These are phyloP conservation scores for Hapalemur alaotrensis DNA, from an alignment of 2,797 vertebrate genomes.

Conservation along the genomic window DNA sequence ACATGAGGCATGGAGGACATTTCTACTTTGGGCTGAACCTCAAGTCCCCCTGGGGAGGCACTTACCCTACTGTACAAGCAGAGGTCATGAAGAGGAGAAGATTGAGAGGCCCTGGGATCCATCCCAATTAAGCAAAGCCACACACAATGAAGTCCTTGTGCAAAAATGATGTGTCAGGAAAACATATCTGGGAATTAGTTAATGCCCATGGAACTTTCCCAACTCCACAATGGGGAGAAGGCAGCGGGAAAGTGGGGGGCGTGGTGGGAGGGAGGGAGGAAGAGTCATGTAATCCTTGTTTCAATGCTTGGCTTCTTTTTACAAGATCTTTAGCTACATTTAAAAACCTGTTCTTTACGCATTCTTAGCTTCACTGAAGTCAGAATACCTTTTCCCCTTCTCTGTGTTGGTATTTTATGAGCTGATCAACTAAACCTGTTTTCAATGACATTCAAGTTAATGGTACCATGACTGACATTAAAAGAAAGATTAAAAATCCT, in stretches of 20 bases:
- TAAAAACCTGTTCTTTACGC: constrained; percentile 28
- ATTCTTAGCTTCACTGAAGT: constrained; percentile 25
- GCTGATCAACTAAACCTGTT: not conserved
- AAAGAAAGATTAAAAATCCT: constrained; percentile 49
- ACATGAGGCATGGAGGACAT: not conserved
- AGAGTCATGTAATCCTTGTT: constrained; percentile 7
- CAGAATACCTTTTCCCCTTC: not conserved
- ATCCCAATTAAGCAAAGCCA: not conserved
- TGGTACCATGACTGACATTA: constrained; percentile 23
- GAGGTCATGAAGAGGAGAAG: not conserved
- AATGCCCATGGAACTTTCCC: not conserved
- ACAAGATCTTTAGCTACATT: constrained; percentile 22
- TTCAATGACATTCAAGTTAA: constrained; percentile 42
- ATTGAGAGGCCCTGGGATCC: not conserved
- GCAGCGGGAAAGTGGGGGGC: not conserved
- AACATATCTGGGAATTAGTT: not conserved
- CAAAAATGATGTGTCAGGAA: not conserved
- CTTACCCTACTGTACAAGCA: not conserved
- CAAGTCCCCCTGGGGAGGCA: not conserved
- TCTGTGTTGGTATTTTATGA: constrained; percentile 46
- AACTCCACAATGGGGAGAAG: not conserved
- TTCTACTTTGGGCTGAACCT: not conserved
- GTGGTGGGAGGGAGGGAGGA: not conserved
- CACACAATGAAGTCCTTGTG: not conserved
- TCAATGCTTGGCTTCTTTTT: constrained; percentile 34